Evolutionary conservation across 2,888 invertebrate genomes (phyloP).

Genomic region (Dicyrtoma fusca): DNA sequence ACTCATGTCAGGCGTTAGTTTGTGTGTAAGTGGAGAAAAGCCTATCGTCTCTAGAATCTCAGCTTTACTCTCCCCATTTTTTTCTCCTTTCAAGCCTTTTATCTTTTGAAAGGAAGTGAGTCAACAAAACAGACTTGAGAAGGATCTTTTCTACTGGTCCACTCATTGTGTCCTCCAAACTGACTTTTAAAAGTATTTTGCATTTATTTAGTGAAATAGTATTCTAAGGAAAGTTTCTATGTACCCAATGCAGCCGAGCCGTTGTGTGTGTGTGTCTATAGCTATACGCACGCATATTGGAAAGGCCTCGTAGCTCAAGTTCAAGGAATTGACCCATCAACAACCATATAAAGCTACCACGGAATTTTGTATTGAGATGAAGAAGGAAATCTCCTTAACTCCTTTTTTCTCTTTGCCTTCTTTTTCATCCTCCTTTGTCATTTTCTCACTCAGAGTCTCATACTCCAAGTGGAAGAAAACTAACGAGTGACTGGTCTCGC

Average conservation of each 20-base stretch:
- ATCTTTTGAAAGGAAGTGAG: not conserved
- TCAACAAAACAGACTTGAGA: constrained; percentile 9
- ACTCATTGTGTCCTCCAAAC: constrained; percentile 8
- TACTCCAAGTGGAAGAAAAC: too few species aligned
- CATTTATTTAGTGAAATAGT: constrained; percentile 1
- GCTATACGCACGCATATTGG: too few species aligned
- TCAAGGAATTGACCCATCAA: constrained; percentile 1
- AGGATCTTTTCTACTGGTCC: constrained; percentile 9
- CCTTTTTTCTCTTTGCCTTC: not conserved
- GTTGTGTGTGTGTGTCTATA: too few species aligned
- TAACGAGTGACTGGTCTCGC: too few species aligned
- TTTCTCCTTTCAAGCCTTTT: not conserved
- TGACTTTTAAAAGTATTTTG: constrained; percentile 14
- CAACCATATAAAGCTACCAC: not conserved
- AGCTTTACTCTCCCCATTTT: not conserved
- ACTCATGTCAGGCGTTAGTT: too few species aligned
- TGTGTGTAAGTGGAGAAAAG: constrained; percentile 14
- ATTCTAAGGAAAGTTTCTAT: too few species aligned
- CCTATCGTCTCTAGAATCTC: constrained; percentile 12
- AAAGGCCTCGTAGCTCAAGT: too few species aligned
- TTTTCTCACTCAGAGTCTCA: too few species aligned
- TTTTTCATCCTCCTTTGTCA: constrained; percentile 2
- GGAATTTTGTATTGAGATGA: not conserved
- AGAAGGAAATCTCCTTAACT: constrained; percentile 3
- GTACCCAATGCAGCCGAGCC: too few species aligned